phyloP scores from a whole-genome alignment of 1,140 invertebrate genomes.

The Leguminivora glycinivorella region DNA sequence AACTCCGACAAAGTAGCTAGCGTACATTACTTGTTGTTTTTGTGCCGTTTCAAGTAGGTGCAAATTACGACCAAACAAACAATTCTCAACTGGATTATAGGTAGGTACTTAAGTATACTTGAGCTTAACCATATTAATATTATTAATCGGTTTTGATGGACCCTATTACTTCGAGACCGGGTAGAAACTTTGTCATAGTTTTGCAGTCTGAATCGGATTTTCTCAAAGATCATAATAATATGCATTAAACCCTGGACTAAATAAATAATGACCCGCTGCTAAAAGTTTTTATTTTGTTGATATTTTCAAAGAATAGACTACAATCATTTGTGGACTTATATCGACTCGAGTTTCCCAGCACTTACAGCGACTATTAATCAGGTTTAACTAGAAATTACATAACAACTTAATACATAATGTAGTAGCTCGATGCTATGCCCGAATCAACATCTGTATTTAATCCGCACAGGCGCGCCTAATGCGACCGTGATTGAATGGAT shows the following conservation, averaged over 20 bases:
- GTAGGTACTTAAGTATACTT: too few relatives aligned
- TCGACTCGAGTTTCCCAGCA: background rate
- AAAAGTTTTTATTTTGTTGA: too few relatives aligned
- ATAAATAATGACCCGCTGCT: too few relatives aligned
- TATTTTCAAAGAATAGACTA: too few relatives aligned
- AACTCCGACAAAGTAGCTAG: background rate
- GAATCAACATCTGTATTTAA: slow-evolving; percentile 6
- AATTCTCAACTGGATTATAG: too few relatives aligned
- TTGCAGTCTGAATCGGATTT: too few relatives aligned
- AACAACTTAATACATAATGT: background rate
- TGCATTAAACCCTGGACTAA: too few relatives aligned
- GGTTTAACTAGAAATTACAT: background rate
- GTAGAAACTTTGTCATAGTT: too few relatives aligned
- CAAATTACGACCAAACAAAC: background rate
- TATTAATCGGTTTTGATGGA: too few relatives aligned
- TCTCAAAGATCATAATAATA: too few relatives aligned
- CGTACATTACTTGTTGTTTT: background rate
- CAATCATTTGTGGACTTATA: background rate
- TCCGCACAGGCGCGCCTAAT: background rate
- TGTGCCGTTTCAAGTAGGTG: background rate
- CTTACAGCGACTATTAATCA: background rate
- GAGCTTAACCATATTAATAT: too few relatives aligned
- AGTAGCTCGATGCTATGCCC: background rate
- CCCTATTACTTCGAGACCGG: too few relatives aligned
- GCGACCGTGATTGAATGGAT: slow-evolving; percentile 1